Evolutionary conservation across 2,113 vertebrate genomes (phyloP), one percentile per base, ranked within the genome.

Genomic region (Scopus umbretta): DNA sequence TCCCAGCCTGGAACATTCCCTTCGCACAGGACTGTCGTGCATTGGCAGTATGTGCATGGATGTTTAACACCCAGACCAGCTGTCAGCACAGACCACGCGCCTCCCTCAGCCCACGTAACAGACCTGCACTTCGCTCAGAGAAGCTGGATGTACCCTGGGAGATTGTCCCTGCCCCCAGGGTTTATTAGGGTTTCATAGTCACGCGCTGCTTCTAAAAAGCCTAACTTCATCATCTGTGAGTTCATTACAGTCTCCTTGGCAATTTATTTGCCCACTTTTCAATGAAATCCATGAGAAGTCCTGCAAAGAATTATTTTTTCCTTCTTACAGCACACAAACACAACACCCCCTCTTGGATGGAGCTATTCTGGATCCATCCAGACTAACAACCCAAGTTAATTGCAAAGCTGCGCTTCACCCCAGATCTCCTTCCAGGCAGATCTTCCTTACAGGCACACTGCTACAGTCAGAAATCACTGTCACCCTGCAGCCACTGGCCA

Each of bases 31-130:
- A 21, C 53, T 27, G 14, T 6, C 6, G 43, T 27, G 53, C 43
- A 2, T 3, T 7, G 29, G 80, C 80, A 22, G 29, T 7, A 13
- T 10, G 0, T 8, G 3, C 43, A 14, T 5, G 5, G 66, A 8
- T 10, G 29, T 59, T 49, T 17, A 17, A 34, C 53, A 13, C 3
- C 66, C 34, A 27, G 53, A 21, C n/a, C 53, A 10, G n/a, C 43
- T 27, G 49, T 20, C 80, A 18, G 66, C 66, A 11, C 43, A 40
- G 42, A 70, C 27, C 79, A 10, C 5, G 5, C 2, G 11, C 17
- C 53, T 21, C 65, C 12, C 4, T 19, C 80, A 82, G 36, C 66
- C 66, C 45, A 11, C 18, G 10, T 5, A 19, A 32, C n/a, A 78
- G 74, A 18, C 27, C 74, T 7, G 49, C 36, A 21, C 19, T 0